Evolutionary conservation across 2,797 vertebrate species (phyloP), one percentile per base, ranked within the genome.

Genomic region (Loris lydekkerianus): DNA sequence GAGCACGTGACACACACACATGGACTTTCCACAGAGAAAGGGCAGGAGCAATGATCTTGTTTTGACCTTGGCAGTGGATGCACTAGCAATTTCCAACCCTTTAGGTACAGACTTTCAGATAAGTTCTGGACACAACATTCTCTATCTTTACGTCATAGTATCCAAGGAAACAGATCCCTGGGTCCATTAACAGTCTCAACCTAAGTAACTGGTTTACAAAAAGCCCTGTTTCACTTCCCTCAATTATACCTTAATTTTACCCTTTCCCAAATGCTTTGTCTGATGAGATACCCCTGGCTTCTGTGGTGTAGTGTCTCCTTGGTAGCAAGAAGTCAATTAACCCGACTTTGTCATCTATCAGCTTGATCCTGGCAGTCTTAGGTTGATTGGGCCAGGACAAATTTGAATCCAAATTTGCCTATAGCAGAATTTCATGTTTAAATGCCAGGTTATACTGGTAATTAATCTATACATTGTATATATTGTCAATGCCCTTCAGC

Each of bases 341-440:
- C 61, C 21, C 61, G 53, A 76, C 40, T 63, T 73, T 77, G n/a
- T 56, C 25, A 60, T 15, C 37, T n/a, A 10, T 82, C 5, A 72
- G 43, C 20, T 81, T 94, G 61, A 76, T 10, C 5, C 43, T 92
- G 49, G 46, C 89, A 61, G 27, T 86, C 37, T 85, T 69, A n/a
- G 61, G 43, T 11, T 34, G 61, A 67, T 34, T 89, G 56, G 31
- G 37, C 40, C 31, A 82, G 61, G 61, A 73, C 5, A 86, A 56
- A 94, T 90, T 69, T 82, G 56, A 87, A 82, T 90, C 63, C 25
- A 92, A 29, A 1, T 86, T 67, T 92, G 21, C 17, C 34, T 70
- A 34, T 14, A 70, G 56, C 20, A 77, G 37, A 94, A 46, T 3
- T 49, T 90, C 92, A 81, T 43, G 17, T 60, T 65, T 82, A 86